These are phyloP conservation scores for Tenthredo mesomela DNA, from an alignment of 2,888 invertebrate genomes.

Conservation along the genomic window DNA sequence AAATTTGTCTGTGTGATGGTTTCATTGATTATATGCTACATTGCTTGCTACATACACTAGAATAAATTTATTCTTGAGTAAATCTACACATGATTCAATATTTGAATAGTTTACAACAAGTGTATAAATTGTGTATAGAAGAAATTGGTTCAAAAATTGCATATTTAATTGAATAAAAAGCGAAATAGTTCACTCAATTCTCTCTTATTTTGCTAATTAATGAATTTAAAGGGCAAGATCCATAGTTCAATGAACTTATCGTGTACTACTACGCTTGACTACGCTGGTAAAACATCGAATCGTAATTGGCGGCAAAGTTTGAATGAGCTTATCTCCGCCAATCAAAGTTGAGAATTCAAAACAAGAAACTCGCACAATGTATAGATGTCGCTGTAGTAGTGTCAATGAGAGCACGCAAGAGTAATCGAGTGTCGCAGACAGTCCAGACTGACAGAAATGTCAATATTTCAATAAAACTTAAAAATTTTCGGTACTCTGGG, in stretches of 20 bases:
- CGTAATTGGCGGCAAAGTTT: not conserved
- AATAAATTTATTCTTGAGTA: not conserved
- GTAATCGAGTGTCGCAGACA: not conserved
- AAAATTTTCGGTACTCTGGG: not conserved
- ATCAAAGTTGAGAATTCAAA: not conserved
- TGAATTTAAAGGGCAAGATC: not conserved
- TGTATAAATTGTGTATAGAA: not conserved
- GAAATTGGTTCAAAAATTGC: not conserved
- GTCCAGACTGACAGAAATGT: not conserved
- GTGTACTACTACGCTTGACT: too few species aligned
- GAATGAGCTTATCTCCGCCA: not conserved
- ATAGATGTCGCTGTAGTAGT: constrained; percentile 12
- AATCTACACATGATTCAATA: not conserved
- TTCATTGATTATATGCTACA: not conserved
- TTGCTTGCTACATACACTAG: not conserved
- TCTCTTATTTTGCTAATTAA: too few species aligned
- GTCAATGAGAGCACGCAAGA: too few species aligned
- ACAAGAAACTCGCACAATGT: not conserved
- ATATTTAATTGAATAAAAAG: not conserved
- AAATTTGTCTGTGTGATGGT: not conserved
- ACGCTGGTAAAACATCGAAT: not conserved
- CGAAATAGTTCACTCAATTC: not conserved
- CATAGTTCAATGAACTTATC: not conserved
- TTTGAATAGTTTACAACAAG: not conserved
- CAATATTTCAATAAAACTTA: constrained; percentile 8